phyloP scores from a whole-genome alignment of 2,113 vertebrate species.

The Dipodomys stephensi region DNA sequence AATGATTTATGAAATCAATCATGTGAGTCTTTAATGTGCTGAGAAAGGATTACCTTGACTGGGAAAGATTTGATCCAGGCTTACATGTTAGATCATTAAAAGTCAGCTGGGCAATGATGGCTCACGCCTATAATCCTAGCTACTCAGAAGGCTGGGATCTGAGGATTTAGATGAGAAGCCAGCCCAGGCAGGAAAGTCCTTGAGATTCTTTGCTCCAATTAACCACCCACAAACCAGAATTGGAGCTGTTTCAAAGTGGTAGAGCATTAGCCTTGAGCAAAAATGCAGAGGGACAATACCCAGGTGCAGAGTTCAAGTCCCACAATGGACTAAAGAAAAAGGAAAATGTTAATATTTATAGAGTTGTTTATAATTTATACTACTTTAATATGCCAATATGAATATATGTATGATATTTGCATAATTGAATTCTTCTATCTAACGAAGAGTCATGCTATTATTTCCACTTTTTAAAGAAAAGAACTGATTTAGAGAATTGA shows the following conservation, averaged over 20 bases:
- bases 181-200: no score
- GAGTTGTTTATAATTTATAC: background rate
- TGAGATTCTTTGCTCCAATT: no score
- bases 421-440: background rate
- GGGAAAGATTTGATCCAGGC: background rate
- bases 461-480: constrained; percentile 6
- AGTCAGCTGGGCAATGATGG: background rate
- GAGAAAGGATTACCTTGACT: background rate
- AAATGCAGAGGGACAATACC: no score
- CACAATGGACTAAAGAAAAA: no score
- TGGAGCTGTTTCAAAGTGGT: no score
- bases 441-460: background rate
- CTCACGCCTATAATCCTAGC: no score
- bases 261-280: no score
- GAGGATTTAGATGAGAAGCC: no score
- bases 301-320: no score
- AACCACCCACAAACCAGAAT: no score
- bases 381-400: background rate
- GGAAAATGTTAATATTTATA: background rate
- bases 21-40: background rate
- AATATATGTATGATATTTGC: background rate
- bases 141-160: no score
- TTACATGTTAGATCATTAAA: background rate
- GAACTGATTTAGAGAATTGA: background rate
- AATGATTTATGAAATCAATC: constrained; percentile 8